Conservation (phyloP, 2,113 vertebrate species). For the Sigmodon hispidus region DNA sequence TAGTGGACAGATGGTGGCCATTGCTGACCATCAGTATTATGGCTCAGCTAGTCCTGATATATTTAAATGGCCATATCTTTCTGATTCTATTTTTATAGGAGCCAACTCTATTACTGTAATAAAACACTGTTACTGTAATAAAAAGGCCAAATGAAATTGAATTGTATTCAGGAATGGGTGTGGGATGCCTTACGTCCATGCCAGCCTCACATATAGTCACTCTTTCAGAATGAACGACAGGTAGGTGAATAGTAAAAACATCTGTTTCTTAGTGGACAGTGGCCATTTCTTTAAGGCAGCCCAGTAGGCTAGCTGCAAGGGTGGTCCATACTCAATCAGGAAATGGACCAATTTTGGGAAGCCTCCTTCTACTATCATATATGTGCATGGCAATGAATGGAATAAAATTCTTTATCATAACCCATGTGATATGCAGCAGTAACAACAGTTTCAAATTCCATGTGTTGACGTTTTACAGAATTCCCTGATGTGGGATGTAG, state of each 20-base stretch:
- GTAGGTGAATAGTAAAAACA: conserved; percentile 28
- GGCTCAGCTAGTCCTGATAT: conserved; percentile 17
- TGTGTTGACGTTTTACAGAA: conserved; percentile 49
- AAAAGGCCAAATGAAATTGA: conserved; percentile 60
- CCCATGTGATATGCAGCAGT: conserved; percentile 21
- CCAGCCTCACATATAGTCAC: conserved; percentile 33
- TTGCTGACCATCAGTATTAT: not conserved
- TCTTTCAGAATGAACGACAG: conserved; percentile 30
- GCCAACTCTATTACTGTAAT: conserved; percentile 18
- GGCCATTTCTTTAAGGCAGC: conserved; percentile 1
- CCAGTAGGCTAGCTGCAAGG: conserved; percentile 26
- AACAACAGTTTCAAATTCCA: conserved; percentile 61
- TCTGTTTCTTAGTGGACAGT: conserved; percentile 26
- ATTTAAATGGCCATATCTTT: conserved; percentile 40
- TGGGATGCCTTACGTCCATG: not conserved
- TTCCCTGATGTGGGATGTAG: conserved; percentile 43
- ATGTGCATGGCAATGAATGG: conserved; percentile 18
- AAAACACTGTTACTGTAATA: conserved; percentile 17
- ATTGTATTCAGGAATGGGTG: not conserved
- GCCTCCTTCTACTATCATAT: conserved; percentile 4
- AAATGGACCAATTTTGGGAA: conserved; percentile 46
- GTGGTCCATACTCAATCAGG: conserved; percentile 32
- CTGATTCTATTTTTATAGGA: conserved; percentile 35
- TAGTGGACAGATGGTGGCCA: conserved; percentile 43
- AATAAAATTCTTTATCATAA: conserved; percentile 23